Base-by-base conservation (phyloP, 2,888 invertebrate genomes). In the Ormia ochracea region DNA sequence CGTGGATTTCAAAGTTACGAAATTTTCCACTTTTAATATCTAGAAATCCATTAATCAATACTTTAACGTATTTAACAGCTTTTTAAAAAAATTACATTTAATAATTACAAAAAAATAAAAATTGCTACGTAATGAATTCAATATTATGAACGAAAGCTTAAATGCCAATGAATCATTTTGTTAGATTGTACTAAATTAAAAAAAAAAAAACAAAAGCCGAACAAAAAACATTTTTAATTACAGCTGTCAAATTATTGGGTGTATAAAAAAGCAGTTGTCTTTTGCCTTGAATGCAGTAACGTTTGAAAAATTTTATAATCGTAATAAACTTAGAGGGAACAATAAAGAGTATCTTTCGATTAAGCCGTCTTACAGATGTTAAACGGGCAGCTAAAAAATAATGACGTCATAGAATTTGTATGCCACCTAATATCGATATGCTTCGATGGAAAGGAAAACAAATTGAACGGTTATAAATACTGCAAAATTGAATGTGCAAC, bases 31-130 rank as follows among this genome's bases (percentile, higher is more conserved):
- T 63, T 63, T 33, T 36, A 48, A 45, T n/a, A 45, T 45, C 19
- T 45, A 31, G 45, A 61, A 61, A 61, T 45, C 43, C 9, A 61
- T 61, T 31, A 52, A 52, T 52, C 52, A 52, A 52, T 52, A 28
- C 12, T 31, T 52, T 28, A 33, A 12, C 6, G 26, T 41, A 26
- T 31, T 52, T 52, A 31, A 28, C 19, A 17, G 17, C 33, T 19
- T 7, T 52, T 31, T 2, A 26, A 50, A 50, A 50, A 43, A 36
- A 36, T n/a, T n/a, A 36, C 12, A 41, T 2, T n/a, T 23, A 48
- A 48, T n/a, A 48, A 48, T 26, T 43, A 19, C 43, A 48, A 48
- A 26, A 26, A 21, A 33, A 31, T 31, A 19, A 54, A 54, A 54
- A 19, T 17, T 54, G 6, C 1, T 23, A 58, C 56, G 38, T 58